phyloP scores from a whole-genome alignment of 1,140 invertebrate genomes.

The Drosophila kurseongensis region DNA sequence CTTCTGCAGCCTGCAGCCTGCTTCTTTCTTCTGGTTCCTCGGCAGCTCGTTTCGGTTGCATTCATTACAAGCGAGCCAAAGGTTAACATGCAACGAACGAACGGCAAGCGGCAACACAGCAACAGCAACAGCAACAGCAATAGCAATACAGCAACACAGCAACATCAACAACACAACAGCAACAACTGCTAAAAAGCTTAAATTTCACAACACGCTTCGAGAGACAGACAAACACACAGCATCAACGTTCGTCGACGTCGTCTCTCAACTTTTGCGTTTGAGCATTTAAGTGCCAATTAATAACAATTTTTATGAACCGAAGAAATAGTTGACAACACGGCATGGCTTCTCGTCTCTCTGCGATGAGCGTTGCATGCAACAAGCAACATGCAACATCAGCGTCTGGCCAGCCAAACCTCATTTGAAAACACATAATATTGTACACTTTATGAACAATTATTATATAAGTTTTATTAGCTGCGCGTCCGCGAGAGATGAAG shows the following conservation, averaged over 20 bases:
- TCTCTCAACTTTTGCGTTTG: conserved; percentile 83
- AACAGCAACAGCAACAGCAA: conserved; percentile 5
- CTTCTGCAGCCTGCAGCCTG: not conserved
- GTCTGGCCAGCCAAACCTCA: conserved; percentile 71
- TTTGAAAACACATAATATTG: conserved; percentile 84
- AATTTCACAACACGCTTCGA: conserved; percentile 80
- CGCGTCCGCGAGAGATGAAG: conserved; percentile 23
- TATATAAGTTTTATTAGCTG: conserved; percentile 84
- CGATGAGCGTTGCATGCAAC: conserved; percentile 73
- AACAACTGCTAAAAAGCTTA: conserved; percentile 81
- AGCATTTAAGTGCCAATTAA: conserved; percentile 85
- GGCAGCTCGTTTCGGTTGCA: conserved; percentile 64
- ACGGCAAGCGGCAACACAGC: conserved; percentile 25
- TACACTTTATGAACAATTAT: conserved; percentile 84
- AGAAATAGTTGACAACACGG: conserved; percentile 84
- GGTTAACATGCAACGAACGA: conserved; percentile 81
- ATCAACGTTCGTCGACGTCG: conserved; percentile 47
- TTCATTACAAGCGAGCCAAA: conserved; percentile 82
- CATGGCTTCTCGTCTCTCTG: conserved; percentile 49
- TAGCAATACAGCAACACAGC: conserved; percentile 28
- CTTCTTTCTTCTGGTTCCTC: conserved; percentile 29
- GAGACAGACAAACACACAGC: conserved; percentile 47
- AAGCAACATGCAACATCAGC: conserved; percentile 72
- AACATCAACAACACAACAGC: conserved; percentile 45
- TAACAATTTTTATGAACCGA: conserved; percentile 85